Conservation (phyloP, 2,113 vertebrate genomes). For the Phylloscopus trochiloides region DNA sequence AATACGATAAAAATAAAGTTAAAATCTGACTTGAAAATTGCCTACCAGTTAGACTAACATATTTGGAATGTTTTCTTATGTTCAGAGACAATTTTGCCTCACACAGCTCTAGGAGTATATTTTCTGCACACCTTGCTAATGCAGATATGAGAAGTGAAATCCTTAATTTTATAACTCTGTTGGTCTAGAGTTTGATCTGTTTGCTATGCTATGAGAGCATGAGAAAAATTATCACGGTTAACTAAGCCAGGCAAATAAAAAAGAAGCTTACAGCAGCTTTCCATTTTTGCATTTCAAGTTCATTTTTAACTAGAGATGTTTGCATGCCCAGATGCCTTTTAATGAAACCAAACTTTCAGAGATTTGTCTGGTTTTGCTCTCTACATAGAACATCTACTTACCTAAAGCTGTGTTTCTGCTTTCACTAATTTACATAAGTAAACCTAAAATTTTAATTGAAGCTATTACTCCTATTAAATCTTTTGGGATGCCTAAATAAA, state of each 20-base stretch:
- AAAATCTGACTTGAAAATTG: background rate
- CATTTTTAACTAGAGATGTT: background rate
- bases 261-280: background rate
- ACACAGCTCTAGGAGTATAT: background rate
- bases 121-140: background rate
- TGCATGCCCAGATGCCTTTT: background rate
- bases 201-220: background rate
- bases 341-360: background rate
- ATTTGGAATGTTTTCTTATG: background rate
- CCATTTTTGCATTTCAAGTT: background rate
- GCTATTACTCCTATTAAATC: background rate
- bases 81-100: background rate
- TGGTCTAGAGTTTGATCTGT: background rate
- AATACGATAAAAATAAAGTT: background rate
- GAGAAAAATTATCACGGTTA: background rate
- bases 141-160: background rate
- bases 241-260: background rate
- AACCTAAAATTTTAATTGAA: background rate
- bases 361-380: background rate
- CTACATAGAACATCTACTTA: background rate
- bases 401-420: background rate
- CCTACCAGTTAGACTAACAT: background rate
- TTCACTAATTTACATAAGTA: background rate
- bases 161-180: background rate
- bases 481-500: background rate